Percentiles rank a stretch among this genome's conserved stretches.
Evolutionary conservation across 2,888 invertebrate genomes (phyloP).

Genomic region (Sthenelais limicola): DNA sequence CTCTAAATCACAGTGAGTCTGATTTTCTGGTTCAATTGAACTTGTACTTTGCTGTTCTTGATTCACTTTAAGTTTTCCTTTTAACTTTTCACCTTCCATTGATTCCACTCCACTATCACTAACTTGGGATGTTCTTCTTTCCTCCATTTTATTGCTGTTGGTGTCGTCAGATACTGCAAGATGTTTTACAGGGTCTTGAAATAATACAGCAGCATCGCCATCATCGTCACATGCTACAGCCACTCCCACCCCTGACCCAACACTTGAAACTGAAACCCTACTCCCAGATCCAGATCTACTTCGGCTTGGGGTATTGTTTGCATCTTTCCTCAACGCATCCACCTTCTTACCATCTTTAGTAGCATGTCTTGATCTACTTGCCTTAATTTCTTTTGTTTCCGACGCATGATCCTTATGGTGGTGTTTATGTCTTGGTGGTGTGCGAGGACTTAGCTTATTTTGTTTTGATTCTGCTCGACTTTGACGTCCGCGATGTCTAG

Average conservation of each 20-base stretch:
- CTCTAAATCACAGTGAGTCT: too few relatives aligned
- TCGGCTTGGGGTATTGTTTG: neutral
- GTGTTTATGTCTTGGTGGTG: conserved; percentile 14
- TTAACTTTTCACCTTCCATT: conserved; percentile 24
- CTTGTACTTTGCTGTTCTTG: too few relatives aligned
- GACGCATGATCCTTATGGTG: conserved; percentile 18
- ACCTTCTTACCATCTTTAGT: conserved; percentile 26
- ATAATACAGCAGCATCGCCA: conserved; percentile 18
- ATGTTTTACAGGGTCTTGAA: neutral
- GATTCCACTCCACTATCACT: conserved; percentile 34
- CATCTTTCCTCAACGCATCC: conserved; percentile 13
- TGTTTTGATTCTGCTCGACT: conserved; percentile 9
- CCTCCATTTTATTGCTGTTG: conserved; percentile 21
- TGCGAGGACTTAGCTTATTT: conserved; percentile 12
- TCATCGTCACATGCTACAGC: conserved; percentile 28
- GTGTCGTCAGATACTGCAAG: neutral
- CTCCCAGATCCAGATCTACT: neutral
- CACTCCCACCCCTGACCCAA: conserved; percentile 11
- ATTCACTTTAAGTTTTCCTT: conserved; percentile 5
- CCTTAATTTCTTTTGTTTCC: conserved; percentile 18
- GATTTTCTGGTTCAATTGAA: too few relatives aligned
- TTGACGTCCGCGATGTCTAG: conserved; percentile 14
- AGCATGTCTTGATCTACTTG: conserved; percentile 2
- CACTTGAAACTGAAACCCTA: conserved; percentile 11
- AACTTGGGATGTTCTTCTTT: conserved; percentile 20